Base-by-base conservation (phyloP, 2,888 invertebrate genomes). In the Rhamphomyia laevipes region DNA sequence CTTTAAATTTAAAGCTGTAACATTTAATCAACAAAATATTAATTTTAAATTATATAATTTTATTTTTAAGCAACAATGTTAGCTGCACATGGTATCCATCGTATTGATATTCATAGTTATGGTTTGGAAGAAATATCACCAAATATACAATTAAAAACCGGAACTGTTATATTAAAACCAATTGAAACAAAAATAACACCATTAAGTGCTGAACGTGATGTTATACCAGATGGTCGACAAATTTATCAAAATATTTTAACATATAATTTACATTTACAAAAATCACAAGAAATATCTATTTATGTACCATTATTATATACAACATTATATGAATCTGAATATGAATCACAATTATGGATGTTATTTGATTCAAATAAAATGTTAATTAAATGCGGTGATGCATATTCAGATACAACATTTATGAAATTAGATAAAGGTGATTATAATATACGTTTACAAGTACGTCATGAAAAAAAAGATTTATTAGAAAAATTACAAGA, bases 331-430 rank as follows among this genome's bases (percentile, higher is more conserved):
- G 97, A 99, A 71, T 88, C 86, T 0, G 94, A 95, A 71, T 93
- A 86, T 66, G 96, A 97, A 72, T 86, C 92, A 9, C 94, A 97
- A 71, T 76, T 97, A 68, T 96, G 96, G 94, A 89, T 95, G 86
- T 63, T 97, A 53, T 97, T 86, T 73, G 93, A 95, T 70, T 72
- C 75, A 50, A 89, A 90, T 70, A 97, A 97, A 71, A 86, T 90
- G 63, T 77, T 86, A 49, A 68, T 95, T 59, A 81, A 80, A 46
- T 80, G 84, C 53, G 94, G 95, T 1, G 94, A 95, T 70, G 92
- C 94, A 3, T 93, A 88, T 68, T 88, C 93, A 1, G 77, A 78
- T 18, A 85, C 85, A 73, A 86, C 86, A 69, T 70, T 57, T 53
- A 63, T 63, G 7, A 96, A 95, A 71, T 70, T 97, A 56, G 94